A percentile compares a stretch with the other conserved stretches of the same genome.
phyloP scores from a whole-genome alignment of 1,140 invertebrate species.

The Chironomus striatipennis region DNA sequence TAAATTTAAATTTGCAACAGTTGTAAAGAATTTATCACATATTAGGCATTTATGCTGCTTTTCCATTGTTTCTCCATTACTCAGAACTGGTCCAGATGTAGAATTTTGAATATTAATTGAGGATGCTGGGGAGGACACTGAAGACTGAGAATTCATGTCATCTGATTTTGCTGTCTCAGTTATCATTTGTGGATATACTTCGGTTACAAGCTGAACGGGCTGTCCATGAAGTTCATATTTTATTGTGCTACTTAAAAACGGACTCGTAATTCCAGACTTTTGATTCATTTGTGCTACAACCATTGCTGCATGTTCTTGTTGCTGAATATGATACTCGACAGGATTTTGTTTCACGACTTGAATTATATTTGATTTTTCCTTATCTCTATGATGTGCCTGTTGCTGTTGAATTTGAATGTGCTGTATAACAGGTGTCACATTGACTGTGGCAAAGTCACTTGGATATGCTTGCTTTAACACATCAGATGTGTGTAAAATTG shows the following conservation, averaged over 20 bases:
- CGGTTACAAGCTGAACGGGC: background rate
- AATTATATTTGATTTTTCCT: background rate
- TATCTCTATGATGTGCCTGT: background rate
- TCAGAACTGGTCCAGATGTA: background rate
- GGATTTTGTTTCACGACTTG: slow-evolving; percentile 6
- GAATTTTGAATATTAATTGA: background rate
- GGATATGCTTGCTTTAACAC: background rate
- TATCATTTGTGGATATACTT: slow-evolving; percentile 4
- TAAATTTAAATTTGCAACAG: slow-evolving; percentile 41
- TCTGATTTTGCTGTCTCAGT: background rate
- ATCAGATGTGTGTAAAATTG: background rate
- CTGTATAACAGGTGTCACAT: background rate
- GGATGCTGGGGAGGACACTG: background rate
- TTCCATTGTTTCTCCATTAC: slow-evolving; percentile 45
- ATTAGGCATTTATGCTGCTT: slow-evolving; percentile 53
- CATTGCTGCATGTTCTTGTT: background rate
- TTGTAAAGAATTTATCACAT: slow-evolving; percentile 49
- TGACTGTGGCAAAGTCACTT: background rate
- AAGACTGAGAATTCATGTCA: background rate
- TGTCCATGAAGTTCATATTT: slow-evolving; percentile 11
- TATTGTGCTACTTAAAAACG: background rate
- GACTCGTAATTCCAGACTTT: slow-evolving; percentile 1
- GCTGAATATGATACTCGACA: slow-evolving; percentile 18
- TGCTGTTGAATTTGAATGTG: slow-evolving; percentile 2
- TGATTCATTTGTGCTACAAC: slow-evolving; percentile 16